phyloP scores from a whole-genome alignment of 1,140 invertebrate species.

The Panagrolaimus sp. region DNA sequence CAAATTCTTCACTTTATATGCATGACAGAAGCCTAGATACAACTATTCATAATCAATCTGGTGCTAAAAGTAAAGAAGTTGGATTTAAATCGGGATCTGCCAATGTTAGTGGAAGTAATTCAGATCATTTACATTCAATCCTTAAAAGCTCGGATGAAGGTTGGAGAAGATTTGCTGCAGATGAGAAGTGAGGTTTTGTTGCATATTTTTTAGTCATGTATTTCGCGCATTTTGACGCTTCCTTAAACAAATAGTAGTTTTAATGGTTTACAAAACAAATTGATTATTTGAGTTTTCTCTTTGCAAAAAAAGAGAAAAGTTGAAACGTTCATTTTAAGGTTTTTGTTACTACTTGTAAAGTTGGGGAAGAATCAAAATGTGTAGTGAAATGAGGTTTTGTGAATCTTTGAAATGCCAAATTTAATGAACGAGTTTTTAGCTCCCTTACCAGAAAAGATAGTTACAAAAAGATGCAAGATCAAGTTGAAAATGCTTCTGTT shows the following conservation, averaged over 20 bases:
- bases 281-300: too few species aligned
- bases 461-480: conserved; percentile 51
- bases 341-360: too few species aligned
- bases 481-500: conserved; percentile 38
- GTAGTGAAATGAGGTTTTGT: too few species aligned
- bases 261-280: too few species aligned
- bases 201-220: neutral
- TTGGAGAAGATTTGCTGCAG: neutral
- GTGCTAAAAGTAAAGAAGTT: conserved; percentile 3
- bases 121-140: conserved; percentile 5
- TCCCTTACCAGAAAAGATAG: conserved; percentile 55
- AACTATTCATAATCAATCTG: conserved; percentile 12
- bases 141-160: conserved; percentile 6
- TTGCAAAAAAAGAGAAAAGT: too few species aligned
- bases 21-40: conserved; percentile 35
- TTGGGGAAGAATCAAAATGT: too few species aligned
- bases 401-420: too few species aligned
- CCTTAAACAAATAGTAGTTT: too few species aligned
- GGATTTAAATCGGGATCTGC: neutral
- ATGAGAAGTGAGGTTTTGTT: neutral
- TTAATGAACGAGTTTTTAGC: conserved; percentile 33
- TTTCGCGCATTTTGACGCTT: too few species aligned
- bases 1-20: conserved; percentile 25
- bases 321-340: too few species aligned
- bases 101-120: conserved; percentile 8